Base-by-base conservation (phyloP, 2,113 vertebrate species). In the Oreochromis aureus region DNA sequence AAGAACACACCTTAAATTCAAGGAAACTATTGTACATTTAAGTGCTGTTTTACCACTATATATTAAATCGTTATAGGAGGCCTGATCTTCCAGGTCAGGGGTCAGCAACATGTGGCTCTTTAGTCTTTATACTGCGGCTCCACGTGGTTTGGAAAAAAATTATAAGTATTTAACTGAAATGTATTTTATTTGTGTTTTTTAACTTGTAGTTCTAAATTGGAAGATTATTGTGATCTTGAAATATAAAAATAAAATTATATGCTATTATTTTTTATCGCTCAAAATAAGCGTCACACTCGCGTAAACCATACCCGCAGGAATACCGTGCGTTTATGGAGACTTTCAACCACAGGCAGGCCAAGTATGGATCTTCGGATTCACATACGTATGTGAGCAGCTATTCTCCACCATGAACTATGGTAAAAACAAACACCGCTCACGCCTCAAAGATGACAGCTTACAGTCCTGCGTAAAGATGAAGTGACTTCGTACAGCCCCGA, bases 401-500 rank as follows among this genome's bases (percentile, higher is more conserved):
- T 63, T 63, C 59, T 63, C 59, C 59, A 63, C 16, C 59, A 11
- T 63, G 59, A 63, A 0, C 16, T 19, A 34, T 34, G 59, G 3
- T 63, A 34, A 63, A 63, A 63, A 34, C 16, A 63, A 34, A 63
- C 0, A 0, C 2, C 1, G 2, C 30, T 63, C 59, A 34, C 5
- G 16, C 16, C 59, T 63, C 30, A 63, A 3, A 63, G 16, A 19
- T 0, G 59, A 11, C 58, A 34, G 58, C 58, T 61, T 61, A 19
- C 58, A 34, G 30, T 61, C 58, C 58, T 34, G 58, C 9, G 9
- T 61, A 34, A 61, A 61, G 58, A 19, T 61, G 58, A 61, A 34
- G 16, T 34, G 58, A 61, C 58, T 61, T 10, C 9, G 0, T 61
- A 61, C 0, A 61, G 16, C 30, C 2, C 9, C 0, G 9, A 61